These are phyloP conservation scores for Zosterops japonicus DNA, from an alignment of 2,113 vertebrate species.

Conservation along the genomic window DNA sequence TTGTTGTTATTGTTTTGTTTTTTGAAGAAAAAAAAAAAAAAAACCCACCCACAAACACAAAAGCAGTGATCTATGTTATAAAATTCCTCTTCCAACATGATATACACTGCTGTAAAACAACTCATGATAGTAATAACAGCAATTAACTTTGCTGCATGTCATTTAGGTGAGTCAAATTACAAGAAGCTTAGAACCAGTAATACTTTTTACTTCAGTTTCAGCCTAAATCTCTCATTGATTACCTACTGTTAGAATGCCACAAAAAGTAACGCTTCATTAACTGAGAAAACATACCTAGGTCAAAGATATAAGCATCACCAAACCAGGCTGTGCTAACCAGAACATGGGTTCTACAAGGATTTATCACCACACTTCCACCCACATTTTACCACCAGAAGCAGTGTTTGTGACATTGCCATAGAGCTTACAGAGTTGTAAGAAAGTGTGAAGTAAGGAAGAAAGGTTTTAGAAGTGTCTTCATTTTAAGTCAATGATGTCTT, in stretches of 20 bases:
- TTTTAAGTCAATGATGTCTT: constrained; percentile 93
- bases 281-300: constrained; percentile 42
- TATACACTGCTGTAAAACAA: constrained; percentile 24
- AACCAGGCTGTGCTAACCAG: constrained; percentile 31
- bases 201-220: constrained; percentile 61
- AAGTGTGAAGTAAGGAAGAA: constrained; percentile 35
- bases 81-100: constrained; percentile 16
- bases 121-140: background rate
- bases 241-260: constrained; percentile 63
- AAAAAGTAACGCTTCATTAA: constrained; percentile 44
- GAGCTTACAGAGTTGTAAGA: constrained; percentile 58
- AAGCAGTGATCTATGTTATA: background rate
- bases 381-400: constrained; percentile 38
- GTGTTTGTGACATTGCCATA: constrained; percentile 48
- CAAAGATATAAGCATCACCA: constrained; percentile 48
- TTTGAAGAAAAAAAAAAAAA: background rate
- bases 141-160: constrained; percentile 18
- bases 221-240: constrained; percentile 50
- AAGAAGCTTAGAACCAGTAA: constrained; percentile 51
- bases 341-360: constrained; percentile 32
- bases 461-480: constrained; percentile 79
- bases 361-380: constrained; percentile 35
- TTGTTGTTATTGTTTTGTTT: background rate
- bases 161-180: constrained; percentile 26
- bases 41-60: background rate